A percentile compares a stretch with the other conserved stretches of the same genome.
These are phyloP conservation scores for Antheraea pernyi DNA, from an alignment of 1,140 invertebrate genomes.

Conservation along the genomic window DNA sequence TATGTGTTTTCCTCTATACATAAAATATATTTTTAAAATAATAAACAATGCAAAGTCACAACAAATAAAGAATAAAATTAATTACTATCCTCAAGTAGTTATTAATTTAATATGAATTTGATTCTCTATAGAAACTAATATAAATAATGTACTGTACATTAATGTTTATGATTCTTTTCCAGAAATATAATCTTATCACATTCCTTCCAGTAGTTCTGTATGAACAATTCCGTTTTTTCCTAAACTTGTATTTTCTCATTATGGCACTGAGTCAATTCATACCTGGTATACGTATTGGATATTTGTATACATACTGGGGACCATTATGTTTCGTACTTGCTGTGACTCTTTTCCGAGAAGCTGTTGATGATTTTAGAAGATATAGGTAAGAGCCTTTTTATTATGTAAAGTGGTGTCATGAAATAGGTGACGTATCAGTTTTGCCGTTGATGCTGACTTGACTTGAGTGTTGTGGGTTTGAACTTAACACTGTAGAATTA, in stretches of 20 bases:
- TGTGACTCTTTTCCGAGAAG: constrained; percentile 97
- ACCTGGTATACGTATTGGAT: constrained; percentile 96
- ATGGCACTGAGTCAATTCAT: constrained; percentile 99
- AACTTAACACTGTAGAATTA: no score
- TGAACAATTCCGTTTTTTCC: constrained; percentile 99
- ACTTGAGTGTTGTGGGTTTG: no score
- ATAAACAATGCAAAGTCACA: no score
- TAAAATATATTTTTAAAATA: no score
- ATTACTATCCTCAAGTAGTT: no score
- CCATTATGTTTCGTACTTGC: constrained; percentile 97
- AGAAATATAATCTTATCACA: constrained; percentile 99
- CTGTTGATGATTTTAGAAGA: constrained; percentile 96
- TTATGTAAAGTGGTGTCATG: not conserved
- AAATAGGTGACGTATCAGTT: not conserved
- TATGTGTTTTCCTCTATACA: no score
- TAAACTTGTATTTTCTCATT: constrained; percentile 98
- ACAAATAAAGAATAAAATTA: no score
- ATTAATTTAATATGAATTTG: no score
- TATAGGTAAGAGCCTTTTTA: constrained; percentile 71
- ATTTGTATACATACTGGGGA: constrained; percentile 99
- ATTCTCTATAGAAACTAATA: constrained; percentile 22
- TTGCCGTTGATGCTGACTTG: no score
- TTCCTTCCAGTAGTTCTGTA: constrained; percentile 98
- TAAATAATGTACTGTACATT: not conserved
- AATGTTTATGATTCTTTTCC: constrained; percentile 12